phyloP scores from a whole-genome alignment of 2,888 invertebrate species.

The Caenorhabditis sp. region DNA sequence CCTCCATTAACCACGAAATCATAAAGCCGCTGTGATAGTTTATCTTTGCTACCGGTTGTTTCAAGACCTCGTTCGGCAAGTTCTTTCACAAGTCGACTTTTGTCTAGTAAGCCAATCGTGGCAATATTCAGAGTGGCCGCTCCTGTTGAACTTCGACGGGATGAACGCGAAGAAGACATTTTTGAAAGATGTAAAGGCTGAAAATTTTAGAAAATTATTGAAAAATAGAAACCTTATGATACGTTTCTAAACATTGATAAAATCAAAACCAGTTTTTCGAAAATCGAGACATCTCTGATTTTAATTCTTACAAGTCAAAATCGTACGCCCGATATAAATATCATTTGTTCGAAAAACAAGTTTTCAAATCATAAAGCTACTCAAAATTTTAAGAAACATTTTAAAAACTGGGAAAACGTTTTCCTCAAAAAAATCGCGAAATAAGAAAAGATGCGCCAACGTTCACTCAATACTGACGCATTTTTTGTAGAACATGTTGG shows the following conservation, averaged over 20 bases:
- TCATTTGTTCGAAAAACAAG: too few species aligned
- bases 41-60: conserved; percentile 28
- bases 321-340: too few species aligned
- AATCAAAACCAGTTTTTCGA: too few species aligned
- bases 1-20: conserved; percentile 26
- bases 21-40: conserved; percentile 36
- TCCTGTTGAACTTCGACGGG: conserved; percentile 26
- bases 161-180: conserved; percentile 15
- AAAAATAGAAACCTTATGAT: too few species aligned
- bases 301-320: too few species aligned
- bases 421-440: background rate
- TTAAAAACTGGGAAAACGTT: conserved; percentile 3
- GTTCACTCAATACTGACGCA: conserved; percentile 14
- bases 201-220: background rate
- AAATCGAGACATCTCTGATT: too few species aligned
- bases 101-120: conserved; percentile 37
- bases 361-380: conserved; percentile 25
- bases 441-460: conserved; percentile 16
- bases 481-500: conserved; percentile 4
- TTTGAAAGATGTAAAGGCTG: too few species aligned
- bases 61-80: conserved; percentile 37
- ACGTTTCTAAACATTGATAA: too few species aligned
- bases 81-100: conserved; percentile 22
- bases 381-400: conserved; percentile 31
- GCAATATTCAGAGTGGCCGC: conserved; percentile 36